Base-by-base conservation (phyloP, 2,797 vertebrate species). In the Sebastes matsubarae region DNA sequence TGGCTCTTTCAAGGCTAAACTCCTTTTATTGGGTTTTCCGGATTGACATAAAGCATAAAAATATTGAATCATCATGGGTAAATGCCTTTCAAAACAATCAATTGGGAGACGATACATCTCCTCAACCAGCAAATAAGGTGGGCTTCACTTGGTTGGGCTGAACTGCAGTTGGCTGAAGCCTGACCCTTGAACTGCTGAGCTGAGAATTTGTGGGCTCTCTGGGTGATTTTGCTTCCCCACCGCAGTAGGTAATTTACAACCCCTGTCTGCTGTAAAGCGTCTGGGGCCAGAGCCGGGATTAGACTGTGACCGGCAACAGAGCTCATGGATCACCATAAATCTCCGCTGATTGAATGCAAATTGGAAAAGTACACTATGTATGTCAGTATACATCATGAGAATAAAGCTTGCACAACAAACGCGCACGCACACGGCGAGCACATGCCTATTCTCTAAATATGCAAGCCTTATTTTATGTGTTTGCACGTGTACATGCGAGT, bases 291-390 rank as follows among this genome's bases (percentile, higher is more conserved):
- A 91, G 89, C 81, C 20, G 77, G 92, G 92, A 95, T 95, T 94
- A 94, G 84, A 93, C 88, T 90, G 88, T 85, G 90, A 94, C 92
- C 89, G 86, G 88, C 88, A 90, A 88, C 91, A 89, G 87, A 87
- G 88, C 80, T 82, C 89, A 85, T 84, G 88, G 92, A 95, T 94
- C 90, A 90, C 84, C 86, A 94, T 94, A 94, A 95, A 95, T 94
- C 92, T 89, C 61, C 38, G 73, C 91, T 94, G 94, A 96, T 94
- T 94, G 93, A 96, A 96, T 94, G 94, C 94, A 95, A 94, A 96
- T 94, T 92, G 90, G 88, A 94, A 92, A 94, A 94, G 80, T 90
- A 92, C 87, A 93, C 90, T 76, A 84, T 82, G 86, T 76, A 89
- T 93, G 93, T 94, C 88, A 79, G 91, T 90, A 89, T 94, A 92